These are phyloP conservation scores for Cosmia pyralina DNA, from an alignment of 2,888 invertebrate species.

Conservation along the genomic window DNA sequence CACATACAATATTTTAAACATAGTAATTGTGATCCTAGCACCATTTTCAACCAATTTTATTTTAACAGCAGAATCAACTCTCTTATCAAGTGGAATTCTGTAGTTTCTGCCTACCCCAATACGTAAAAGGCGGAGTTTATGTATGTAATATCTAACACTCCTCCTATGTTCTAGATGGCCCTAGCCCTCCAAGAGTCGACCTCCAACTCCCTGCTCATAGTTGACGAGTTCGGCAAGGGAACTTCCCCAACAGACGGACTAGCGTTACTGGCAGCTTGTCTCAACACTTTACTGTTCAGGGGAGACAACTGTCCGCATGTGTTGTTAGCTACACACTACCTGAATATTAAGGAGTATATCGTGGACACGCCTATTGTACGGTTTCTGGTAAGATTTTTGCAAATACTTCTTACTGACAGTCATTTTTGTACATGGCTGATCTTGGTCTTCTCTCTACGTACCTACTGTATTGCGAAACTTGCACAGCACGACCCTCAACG, in stretches of 20 bases:
- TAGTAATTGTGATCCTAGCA: too few species aligned
- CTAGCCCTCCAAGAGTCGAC: conserved; percentile 92
- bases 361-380: conserved; percentile 87
- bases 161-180: conserved; percentile 90
- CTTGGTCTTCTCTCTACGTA: background rate
- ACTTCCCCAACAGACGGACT: conserved; percentile 91
- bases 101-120: too few species aligned
- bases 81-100: too few species aligned
- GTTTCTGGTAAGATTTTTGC: conserved; percentile 85
- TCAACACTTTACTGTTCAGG: conserved; percentile 91
- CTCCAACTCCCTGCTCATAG: conserved; percentile 92
- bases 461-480: too few species aligned
- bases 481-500: too few species aligned
- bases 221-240: conserved; percentile 90
- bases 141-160: background rate
- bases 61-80: too few species aligned
- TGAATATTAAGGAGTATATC: conserved; percentile 91
- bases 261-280: conserved; percentile 92
- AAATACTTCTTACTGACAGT: background rate
- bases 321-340: conserved; percentile 94
- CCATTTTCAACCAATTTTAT: too few species aligned
- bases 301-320: conserved; percentile 92
- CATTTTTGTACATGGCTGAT: background rate
- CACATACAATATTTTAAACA: too few species aligned
- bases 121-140: too few species aligned